Conservation (phyloP, 2,113 vertebrate species). For the Sylvilagus bachmani region DNA sequence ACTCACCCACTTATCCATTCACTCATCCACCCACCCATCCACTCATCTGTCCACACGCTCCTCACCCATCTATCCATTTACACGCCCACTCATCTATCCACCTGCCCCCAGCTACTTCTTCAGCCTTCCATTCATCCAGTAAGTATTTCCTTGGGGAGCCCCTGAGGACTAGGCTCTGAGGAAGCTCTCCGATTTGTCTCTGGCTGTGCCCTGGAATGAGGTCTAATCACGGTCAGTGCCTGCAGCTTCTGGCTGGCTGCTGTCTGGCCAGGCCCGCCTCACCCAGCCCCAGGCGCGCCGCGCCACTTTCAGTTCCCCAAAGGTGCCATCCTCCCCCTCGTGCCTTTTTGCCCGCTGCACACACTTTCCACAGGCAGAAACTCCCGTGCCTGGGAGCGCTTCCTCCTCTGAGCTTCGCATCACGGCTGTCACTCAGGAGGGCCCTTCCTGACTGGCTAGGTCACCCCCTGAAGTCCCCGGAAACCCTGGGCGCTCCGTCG, state of each 20-base stretch:
- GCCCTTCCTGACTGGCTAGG: background rate
- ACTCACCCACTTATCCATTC: too few species aligned
- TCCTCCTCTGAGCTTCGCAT: background rate
- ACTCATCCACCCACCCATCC: too few species aligned
- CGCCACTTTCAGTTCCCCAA: background rate
- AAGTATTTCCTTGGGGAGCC: background rate
- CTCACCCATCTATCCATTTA: too few species aligned
- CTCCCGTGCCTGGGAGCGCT: background rate
- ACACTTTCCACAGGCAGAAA: background rate
- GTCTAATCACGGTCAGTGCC: background rate
- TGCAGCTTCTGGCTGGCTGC: background rate
- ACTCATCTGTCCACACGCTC: background rate
- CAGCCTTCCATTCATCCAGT: background rate
- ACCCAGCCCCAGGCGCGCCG: background rate
- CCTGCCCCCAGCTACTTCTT: background rate
- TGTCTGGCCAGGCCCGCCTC: background rate
- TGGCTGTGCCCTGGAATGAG: background rate
- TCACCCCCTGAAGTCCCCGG: background rate
- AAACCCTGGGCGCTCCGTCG: background rate
- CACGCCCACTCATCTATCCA: too few species aligned
- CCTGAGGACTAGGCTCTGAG: background rate
- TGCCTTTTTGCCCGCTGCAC: too few species aligned
- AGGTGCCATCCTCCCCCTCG: background rate
- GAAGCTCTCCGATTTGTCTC: background rate
- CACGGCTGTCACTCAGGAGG: background rate